Evolutionary conservation across 2,113 vertebrate species (phyloP), one percentile per base, ranked within the genome.

Genomic region (Coracopsis vasa): DNA sequence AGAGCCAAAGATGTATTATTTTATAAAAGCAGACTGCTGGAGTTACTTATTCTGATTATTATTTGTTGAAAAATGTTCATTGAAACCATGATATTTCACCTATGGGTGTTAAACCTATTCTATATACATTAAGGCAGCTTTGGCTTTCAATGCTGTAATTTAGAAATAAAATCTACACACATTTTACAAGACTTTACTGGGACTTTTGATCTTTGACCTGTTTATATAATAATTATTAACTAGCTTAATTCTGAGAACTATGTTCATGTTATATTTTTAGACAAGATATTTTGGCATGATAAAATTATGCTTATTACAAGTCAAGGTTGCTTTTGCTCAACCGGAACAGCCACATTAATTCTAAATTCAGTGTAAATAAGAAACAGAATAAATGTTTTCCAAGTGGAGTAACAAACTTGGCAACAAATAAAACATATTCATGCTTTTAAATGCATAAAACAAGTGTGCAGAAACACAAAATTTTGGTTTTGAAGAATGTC

Each of bases 381-480:
- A 70, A 86, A 53, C 13, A 78, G 85, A 94, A 96, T 94, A 88
- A 94, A 96, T 93, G 66, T 93, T 96, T 96, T 78, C 85, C 60
- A 84, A 92, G 64, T 5, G 86, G 86, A 88, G 78, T 12, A 94
- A 78, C 66, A 86, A 95, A 86, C 35, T 78, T 85, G 87, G 87
- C 70, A 77, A 91, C 51, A 28, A 93, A 90, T 86, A 70, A 90
- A 90, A 94, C 74, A 83, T 39, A 62, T 62, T 78, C 20, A 28
- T 67, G 37, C 64, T 66, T 88, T 95, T 88, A 64, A 93, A 39
- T 54, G 47, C 33, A 73, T n/a, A 62, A 61, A 77, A 21, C 11
- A 19, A 95, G 33, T 21, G 28, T 66, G n/a, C 28, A 58, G 74
- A 86, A 95, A 90, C 17, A 54, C 4, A 83, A 71, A 72, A 62